phyloP scores from a whole-genome alignment of 2,797 vertebrate genomes.

The Melanotaenia boesemani region DNA sequence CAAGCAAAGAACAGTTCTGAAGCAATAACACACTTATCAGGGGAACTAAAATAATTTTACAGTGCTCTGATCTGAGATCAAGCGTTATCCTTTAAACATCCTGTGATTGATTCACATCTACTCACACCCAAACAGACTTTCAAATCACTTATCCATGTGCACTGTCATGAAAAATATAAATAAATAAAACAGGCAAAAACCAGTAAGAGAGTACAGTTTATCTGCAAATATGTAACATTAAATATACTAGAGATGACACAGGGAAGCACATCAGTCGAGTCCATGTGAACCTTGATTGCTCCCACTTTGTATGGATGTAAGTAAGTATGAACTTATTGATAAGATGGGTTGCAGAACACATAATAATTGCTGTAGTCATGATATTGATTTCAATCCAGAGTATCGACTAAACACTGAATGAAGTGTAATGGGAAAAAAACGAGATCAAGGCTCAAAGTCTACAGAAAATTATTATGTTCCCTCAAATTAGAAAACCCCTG shows the following conservation, averaged over 20 bases:
- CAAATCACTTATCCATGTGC: conserved; percentile 9
- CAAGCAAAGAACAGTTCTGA: conserved; percentile 5
- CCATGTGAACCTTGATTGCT: conserved; percentile 27
- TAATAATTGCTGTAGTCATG: conserved; percentile 28
- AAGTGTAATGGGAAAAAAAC: background rate
- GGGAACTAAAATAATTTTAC: conserved; percentile 12
- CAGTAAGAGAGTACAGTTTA: background rate
- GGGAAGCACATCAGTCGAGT: conserved; percentile 10
- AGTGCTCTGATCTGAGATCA: background rate
- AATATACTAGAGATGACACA: background rate
- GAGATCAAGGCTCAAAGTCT: background rate
- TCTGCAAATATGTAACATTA: background rate
- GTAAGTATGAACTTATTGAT: conserved; percentile 40
- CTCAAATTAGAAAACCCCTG: conserved; percentile 63
- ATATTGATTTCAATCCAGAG: conserved; percentile 45
- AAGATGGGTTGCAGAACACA: conserved; percentile 39
- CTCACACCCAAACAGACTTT: background rate
- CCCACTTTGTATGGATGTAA: conserved; percentile 26
- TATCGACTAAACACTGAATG: conserved; percentile 12
- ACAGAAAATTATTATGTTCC: conserved; percentile 54
- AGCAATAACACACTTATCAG: conserved; percentile 18
- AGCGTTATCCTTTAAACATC: conserved; percentile 6
- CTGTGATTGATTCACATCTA: background rate
- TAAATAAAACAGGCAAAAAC: background rate
- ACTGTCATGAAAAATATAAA: background rate